Evolutionary conservation across 2,113 vertebrate species (phyloP), one percentile per base, ranked within the genome.

Genomic region (Stictonetta naevosa): DNA sequence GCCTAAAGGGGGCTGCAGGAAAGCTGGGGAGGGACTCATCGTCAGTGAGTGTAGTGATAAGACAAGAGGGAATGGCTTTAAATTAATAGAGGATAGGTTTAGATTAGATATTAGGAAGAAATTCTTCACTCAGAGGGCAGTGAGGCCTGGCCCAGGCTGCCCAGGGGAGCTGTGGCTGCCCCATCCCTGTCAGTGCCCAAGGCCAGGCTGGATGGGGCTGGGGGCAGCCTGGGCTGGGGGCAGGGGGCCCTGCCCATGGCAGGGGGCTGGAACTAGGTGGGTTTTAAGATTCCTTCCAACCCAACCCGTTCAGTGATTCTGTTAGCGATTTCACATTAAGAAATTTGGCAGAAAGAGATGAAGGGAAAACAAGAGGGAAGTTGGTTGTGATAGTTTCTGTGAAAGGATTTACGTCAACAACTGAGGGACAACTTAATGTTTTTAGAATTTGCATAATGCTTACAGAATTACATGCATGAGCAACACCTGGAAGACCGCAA

Each of bases 381-480:
- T 87, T 62, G 48, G 19, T 87, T 92, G 53, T 76, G 74, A 85
- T 22, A 38, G 21, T 55, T 68, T 56, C 87, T 94, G 56, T 4
- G 5, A 90, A 82, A 72, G 53, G 58, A 91, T 82, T 95, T 86
- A 73, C 40, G 69, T 13, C 1, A 0, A 78, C 76, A 92, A 34
- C 16, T 12, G 20, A 58, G 10, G 56, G 69, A 93, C 34, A 92
- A 68, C 34, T 84, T 69, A 64, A 72, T 36, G 11, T 53, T 31
- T 10, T 63, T n/a, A 94, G 83, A 92, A 56, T 92, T 93, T 90
- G 92, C 83, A 78, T 88, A 88, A 90, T 14, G 60, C 73, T 74
- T 86, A 77, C 64, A 83, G 80, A 95, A 97, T 66, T 69, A 60
- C 25, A 64, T 22, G 87, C 31, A 55, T 63, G 42, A 91, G 74